Evolutionary conservation across 2,113 vertebrate species (phyloP).

Genomic region (Hassar affinis): DNA sequence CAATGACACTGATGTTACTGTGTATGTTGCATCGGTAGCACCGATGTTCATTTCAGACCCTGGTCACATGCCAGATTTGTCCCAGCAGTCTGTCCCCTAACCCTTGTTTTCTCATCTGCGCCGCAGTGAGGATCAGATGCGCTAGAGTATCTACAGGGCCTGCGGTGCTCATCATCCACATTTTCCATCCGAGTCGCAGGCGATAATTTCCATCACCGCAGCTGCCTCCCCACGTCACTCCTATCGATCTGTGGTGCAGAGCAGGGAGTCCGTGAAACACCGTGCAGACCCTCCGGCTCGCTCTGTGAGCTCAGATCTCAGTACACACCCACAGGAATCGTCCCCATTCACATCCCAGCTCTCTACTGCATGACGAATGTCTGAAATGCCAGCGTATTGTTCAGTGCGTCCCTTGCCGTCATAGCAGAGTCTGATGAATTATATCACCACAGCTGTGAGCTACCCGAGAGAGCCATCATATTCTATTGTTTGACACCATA

Average conservation of each 20-base stretch:
- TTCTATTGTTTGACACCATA: background rate
- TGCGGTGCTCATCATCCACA: conserved; percentile 11
- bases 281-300: background rate
- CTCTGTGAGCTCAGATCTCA: background rate
- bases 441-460: background rate
- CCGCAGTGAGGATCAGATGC: background rate
- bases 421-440: background rate
- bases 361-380: conserved; percentile 1
- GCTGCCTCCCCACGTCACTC: conserved; percentile 6
- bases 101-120: background rate
- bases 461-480: background rate
- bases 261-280: background rate
- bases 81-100: background rate
- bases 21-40: background rate
- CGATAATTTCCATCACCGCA: conserved; percentile 31
- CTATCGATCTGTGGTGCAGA: conserved; percentile 26
- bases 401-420: background rate
- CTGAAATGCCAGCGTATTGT: conserved; percentile 10
- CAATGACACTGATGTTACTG: background rate
- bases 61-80: background rate
- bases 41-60: background rate
- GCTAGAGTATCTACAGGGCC: background rate
- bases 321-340: background rate
- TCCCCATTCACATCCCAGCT: background rate
- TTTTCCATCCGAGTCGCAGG: conserved; percentile 15